Base-by-base conservation (phyloP, 2,797 vertebrate species). In the Anas flavirostris region DNA sequence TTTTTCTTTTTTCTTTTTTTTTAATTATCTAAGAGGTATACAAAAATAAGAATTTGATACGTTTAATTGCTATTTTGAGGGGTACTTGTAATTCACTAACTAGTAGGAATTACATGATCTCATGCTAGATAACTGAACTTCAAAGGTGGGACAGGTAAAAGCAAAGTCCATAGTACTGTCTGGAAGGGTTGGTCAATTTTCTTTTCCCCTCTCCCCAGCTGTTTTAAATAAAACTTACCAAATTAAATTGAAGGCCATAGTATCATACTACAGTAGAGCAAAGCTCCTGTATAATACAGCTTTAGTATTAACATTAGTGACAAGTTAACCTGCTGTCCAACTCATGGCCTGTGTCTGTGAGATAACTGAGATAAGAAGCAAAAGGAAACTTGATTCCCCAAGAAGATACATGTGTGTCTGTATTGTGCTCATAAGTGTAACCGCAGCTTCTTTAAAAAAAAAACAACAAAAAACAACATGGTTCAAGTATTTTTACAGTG, bases 121-220 rank as follows among this genome's bases (percentile, higher is more conserved):
- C 28, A 3, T 69, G 26, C 12, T 60, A 69, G 18, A 15, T 28
- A 73, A 43, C 12, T 73, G 76, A 83, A 16, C 6, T 52, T 87
- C 23, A 1, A 23, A 7, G n/a, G 29, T 79, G 19, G 39, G 55
- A 15, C 12, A 70, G 35, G 16, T 77, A 59, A 46, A 67, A 48
- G 60, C 48, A 31, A 26, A 50, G 7, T 33, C 25, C 80, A 35
- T 41, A 39, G 48, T 79, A 33, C 13, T 70, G 43, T 41, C n/a
- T 69, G 33, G 10, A 83, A 69, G 5, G 8, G 7, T 41, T 88
- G 26, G 8, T 55, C 35, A 46, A 2, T 88, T 78, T 78, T 79
- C 29, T 41, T 78, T 63, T 23, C 33, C 35, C 4, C 11, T 43
- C 23, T 48, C 48, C 18, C 5, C 0, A 0, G 1, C 16, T 77